These are phyloP conservation scores for Sialis fuliginosa DNA, from an alignment of 2,888 invertebrate genomes.

Conservation along the genomic window DNA sequence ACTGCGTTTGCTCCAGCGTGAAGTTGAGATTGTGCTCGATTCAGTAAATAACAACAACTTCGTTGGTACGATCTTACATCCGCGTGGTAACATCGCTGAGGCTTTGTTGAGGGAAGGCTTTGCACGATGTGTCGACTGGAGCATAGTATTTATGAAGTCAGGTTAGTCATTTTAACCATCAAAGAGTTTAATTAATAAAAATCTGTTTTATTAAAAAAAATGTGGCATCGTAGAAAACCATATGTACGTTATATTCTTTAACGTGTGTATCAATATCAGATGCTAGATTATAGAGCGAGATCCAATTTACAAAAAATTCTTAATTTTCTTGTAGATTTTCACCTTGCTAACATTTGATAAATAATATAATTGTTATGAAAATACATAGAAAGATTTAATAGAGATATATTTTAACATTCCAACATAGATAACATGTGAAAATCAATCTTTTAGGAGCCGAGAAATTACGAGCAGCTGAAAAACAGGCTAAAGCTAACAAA, in stretches of 20 bases:
- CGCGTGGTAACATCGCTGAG: constrained; percentile 87
- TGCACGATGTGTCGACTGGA: constrained; percentile 89
- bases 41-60: constrained; percentile 86
- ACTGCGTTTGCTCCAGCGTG: constrained; percentile 73
- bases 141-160: constrained; percentile 62
- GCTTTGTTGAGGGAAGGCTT: constrained; percentile 76
- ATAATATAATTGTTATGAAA: no score
- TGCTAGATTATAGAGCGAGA: no score
- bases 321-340: no score
- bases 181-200: constrained; percentile 37
- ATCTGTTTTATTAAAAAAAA: no score
- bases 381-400: no score
- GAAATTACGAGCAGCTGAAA: constrained; percentile 68
- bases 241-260: no score
- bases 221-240: no score
- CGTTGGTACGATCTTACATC: constrained; percentile 85
- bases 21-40: constrained; percentile 78
- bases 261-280: no score
- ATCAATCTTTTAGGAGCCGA: constrained; percentile 41
- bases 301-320: no score
- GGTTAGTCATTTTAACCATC: constrained; percentile 39
- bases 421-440: no score
- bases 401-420: no score
- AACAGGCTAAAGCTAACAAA: constrained; percentile 70
- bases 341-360: no score